Evolutionary conservation across 2,888 invertebrate genomes (phyloP).

Genomic region (Rotaria socialis): DNA sequence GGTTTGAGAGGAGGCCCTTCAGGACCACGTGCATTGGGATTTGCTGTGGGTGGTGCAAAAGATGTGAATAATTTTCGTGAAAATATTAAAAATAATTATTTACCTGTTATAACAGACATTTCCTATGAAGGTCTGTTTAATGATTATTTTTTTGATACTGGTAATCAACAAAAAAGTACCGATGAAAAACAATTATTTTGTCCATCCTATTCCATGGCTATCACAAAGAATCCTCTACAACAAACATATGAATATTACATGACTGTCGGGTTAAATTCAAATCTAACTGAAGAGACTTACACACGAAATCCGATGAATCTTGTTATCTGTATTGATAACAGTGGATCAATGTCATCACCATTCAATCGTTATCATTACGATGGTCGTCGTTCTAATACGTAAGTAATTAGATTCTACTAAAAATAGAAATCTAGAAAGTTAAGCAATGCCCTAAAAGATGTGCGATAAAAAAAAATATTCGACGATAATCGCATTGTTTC

Average conservation of each 20-base stretch:
- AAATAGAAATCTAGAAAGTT: too few relatives aligned
- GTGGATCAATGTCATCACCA: neutral
- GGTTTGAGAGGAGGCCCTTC: too few relatives aligned
- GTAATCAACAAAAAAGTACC: neutral
- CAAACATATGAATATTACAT: neutral
- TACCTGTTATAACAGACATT: neutral
- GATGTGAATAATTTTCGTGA: neutral
- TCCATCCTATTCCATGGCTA: neutral
- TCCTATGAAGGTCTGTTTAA: neutral
- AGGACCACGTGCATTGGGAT: neutral
- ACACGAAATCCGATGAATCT: neutral
- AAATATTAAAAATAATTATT: neutral
- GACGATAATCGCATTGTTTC: too few relatives aligned
- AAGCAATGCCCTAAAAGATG: too few relatives aligned
- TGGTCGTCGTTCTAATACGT: too few relatives aligned
- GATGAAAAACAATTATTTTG: neutral
- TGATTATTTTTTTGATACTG: neutral
- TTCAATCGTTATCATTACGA: too few relatives aligned
- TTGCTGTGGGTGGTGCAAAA: neutral
- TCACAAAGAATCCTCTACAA: neutral
- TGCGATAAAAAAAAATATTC: too few relatives aligned
- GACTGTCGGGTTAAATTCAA: neutral
- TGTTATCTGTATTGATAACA: too few relatives aligned
- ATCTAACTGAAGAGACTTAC: neutral
- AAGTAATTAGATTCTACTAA: too few relatives aligned